Base-by-base conservation (phyloP, 2,797 vertebrate genomes). In the Anomalospiza imberbis region DNA sequence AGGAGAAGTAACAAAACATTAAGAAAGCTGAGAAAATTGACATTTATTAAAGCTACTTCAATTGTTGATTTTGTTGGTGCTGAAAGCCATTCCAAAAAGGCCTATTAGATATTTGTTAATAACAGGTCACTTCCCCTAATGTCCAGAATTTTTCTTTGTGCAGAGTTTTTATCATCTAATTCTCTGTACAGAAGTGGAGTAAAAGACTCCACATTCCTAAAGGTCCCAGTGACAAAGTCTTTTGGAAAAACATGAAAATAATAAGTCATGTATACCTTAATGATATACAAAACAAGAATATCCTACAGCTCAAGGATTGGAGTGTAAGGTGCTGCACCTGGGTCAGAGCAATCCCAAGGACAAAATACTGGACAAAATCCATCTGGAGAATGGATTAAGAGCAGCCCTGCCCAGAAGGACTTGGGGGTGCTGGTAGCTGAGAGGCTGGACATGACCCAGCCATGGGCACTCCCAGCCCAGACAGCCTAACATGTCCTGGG, bases 251-350 rank as follows among this genome's bases (percentile, higher is more conserved):
- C 32, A n/a, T n/a, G 28, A 78, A 84, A 53, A n/a, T 21, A 17
- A 47, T 28, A 12, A 18, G 15, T 19, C 12, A 65, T 21, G 6
- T 26, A 26, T 34, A 40, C 3, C 4, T 22, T 85, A 45, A 70
- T 18, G 13, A n/a, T 54, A 61, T 5, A 45, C 15, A 38, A 34
- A 68, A 38, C 48, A 85, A 50, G 9, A 47, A 40, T 4, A 10
- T 38, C 18, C 4, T 13, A 38, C 2, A 3, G 7, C 5, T 62
- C 18, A 20, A 65, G 22, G n/a, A n/a, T 0, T 28, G 57, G 34
- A 32, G 32, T 28, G 22, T 44, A 42, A 57, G 18, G 22, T 50
- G 31, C 36, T 63, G 22, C 10, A 13, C 2, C 10, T 22, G 21
- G 10, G 15, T 24, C 36, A 34, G 13, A 62, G 22, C 15, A 72